phyloP scores from a whole-genome alignment of 1,140 invertebrate genomes.

The Phymorhynchus buccinoides region DNA sequence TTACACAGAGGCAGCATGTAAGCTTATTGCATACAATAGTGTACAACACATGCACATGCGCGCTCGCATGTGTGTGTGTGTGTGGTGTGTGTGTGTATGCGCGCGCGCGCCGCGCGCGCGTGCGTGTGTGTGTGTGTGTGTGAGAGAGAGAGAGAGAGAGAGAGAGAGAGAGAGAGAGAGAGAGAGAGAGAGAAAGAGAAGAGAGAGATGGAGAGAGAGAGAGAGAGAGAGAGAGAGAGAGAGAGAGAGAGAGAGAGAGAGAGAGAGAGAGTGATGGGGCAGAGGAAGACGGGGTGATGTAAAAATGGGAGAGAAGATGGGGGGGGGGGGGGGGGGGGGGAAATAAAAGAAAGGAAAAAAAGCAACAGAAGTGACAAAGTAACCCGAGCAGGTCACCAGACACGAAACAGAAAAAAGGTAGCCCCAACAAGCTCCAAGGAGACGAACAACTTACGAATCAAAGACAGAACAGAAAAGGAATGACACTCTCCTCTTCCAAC shows the following conservation, averaged over 20 bases:
- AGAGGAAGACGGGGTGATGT: neutral
- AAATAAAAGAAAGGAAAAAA: neutral
- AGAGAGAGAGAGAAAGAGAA: neutral
- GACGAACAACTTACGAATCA: no score
- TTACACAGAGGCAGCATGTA: no score
- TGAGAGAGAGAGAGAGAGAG: neutral
- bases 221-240: neutral
- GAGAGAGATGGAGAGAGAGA: no score
- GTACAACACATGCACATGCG: no score
- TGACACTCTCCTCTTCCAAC: neutral
- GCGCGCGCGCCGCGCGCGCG: no score
- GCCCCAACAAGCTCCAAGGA: neutral
- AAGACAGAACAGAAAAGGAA: no score
- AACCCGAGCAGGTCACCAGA: neutral
- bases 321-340: neutral
- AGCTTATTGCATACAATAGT: no score
- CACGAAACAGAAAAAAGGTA: neutral
- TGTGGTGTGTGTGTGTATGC: no score
- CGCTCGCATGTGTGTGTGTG: no score
- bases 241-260: neutral
- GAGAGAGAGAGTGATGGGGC: neutral
- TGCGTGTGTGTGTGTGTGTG: no score
- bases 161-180: neutral
- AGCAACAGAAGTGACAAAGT: neutral
- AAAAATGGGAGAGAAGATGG: neutral